phyloP scores from a whole-genome alignment of 2,888 invertebrate species.

The Tenthredo amoena region DNA sequence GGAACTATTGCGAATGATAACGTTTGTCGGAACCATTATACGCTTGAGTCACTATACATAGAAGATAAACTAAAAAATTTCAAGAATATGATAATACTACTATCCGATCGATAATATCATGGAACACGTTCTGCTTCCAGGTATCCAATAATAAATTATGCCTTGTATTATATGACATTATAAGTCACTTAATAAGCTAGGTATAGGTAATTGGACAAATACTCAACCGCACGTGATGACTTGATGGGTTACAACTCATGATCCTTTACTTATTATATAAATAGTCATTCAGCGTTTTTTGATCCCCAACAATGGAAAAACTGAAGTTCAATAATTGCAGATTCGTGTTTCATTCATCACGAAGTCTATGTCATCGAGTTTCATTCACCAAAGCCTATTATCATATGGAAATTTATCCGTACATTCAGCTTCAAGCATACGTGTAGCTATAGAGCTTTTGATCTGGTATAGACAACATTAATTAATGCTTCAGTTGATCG shows the following conservation, averaged over 20 bases:
- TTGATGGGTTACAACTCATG: background rate
- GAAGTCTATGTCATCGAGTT: background rate
- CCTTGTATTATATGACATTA: background rate
- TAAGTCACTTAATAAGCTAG: background rate
- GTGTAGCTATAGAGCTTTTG: background rate
- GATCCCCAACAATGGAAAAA: background rate
- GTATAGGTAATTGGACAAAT: background rate
- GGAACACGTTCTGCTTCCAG: background rate
- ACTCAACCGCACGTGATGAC: background rate
- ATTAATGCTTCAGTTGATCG: background rate
- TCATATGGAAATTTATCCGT: background rate
- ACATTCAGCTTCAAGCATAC: background rate
- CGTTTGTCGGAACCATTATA: background rate
- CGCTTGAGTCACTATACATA: background rate
- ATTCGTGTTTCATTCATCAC: background rate
- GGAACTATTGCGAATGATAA: background rate
- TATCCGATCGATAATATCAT: background rate
- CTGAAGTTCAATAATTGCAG: background rate
- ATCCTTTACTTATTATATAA: background rate
- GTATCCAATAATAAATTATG: conserved; percentile 5
- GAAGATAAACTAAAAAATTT: background rate
- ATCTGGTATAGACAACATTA: background rate
- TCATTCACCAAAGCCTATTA: background rate
- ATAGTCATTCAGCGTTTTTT: background rate
- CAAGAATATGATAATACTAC: background rate